Conservation (phyloP, 2,113 vertebrate species). For the Brachyistius frenatus region DNA sequence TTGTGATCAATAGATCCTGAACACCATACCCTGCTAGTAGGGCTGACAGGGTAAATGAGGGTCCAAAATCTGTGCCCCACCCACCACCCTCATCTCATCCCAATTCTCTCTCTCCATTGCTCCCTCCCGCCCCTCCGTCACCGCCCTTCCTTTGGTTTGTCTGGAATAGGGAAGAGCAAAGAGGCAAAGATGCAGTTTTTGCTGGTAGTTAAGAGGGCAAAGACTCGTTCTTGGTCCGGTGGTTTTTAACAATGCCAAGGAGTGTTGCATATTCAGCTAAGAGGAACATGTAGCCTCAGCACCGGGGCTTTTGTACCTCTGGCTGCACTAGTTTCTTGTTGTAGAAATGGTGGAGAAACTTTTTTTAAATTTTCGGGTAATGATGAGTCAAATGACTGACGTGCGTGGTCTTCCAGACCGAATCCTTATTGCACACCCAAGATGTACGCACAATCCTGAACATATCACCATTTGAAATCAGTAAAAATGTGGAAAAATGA, state of each 20-base stretch:
- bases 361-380: constrained; percentile 30
- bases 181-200: constrained; percentile 66
- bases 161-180: constrained; percentile 62
- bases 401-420: constrained; percentile 46
- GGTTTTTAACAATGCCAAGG: constrained; percentile 81
- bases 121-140: constrained; percentile 38
- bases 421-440: constrained; percentile 15
- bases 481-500: not conserved
- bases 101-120: constrained; percentile 44
- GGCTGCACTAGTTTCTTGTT: constrained; percentile 54
- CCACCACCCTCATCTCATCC: constrained; percentile 62
- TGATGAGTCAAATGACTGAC: constrained; percentile 21
- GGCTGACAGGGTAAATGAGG: constrained; percentile 86
- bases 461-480: constrained; percentile 15
- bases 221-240: constrained; percentile 79
- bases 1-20: constrained; percentile 90
- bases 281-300: constrained; percentile 76
- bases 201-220: constrained; percentile 62
- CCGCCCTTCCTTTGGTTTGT: constrained; percentile 52
- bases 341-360: constrained; percentile 43
- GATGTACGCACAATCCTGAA: constrained; percentile 7
- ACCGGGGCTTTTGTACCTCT: constrained; percentile 68
- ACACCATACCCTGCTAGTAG: constrained; percentile 82
- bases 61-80: constrained; percentile 74
- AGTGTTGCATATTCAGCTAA: constrained; percentile 80